phyloP scores from a whole-genome alignment of 2,113 vertebrate species.

The Ibidorhyncha struthersii region DNA sequence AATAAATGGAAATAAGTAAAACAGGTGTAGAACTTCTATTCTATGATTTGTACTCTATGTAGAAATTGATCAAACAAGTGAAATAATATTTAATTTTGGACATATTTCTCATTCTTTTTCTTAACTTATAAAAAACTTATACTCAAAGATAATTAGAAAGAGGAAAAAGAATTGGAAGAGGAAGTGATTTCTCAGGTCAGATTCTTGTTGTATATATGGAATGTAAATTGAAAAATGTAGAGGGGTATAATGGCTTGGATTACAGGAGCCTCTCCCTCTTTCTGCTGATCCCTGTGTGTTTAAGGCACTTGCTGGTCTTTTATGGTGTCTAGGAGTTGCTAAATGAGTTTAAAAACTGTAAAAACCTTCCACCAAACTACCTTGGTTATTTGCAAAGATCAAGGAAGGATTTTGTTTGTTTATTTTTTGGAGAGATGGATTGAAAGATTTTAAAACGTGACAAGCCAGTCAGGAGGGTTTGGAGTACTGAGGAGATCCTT shows the following conservation, averaged over 20 bases:
- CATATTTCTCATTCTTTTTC: background rate
- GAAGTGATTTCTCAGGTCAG: background rate
- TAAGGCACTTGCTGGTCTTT: background rate
- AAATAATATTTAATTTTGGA: background rate
- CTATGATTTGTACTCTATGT: background rate
- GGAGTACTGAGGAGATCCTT: background rate
- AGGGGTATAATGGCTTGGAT: background rate
- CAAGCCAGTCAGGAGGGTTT: background rate
- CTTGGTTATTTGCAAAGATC: background rate
- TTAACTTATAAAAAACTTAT: background rate
- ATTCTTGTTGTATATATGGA: background rate
- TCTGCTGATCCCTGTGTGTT: background rate
- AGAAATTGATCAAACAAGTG: background rate
- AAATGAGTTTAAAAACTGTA: background rate
- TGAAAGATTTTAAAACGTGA: conserved; percentile 17
- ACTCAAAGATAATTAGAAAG: background rate
- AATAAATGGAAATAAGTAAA: background rate
- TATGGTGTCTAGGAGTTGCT: background rate
- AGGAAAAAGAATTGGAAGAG: background rate
- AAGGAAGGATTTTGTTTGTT: background rate
- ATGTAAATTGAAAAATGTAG: background rate
- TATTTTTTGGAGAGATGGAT: background rate
- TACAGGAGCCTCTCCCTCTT: background rate
- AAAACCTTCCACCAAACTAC: background rate
- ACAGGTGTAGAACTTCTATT: background rate